Evolutionary conservation across 2,888 invertebrate species (phyloP).

Genomic region (Bombylius major): DNA sequence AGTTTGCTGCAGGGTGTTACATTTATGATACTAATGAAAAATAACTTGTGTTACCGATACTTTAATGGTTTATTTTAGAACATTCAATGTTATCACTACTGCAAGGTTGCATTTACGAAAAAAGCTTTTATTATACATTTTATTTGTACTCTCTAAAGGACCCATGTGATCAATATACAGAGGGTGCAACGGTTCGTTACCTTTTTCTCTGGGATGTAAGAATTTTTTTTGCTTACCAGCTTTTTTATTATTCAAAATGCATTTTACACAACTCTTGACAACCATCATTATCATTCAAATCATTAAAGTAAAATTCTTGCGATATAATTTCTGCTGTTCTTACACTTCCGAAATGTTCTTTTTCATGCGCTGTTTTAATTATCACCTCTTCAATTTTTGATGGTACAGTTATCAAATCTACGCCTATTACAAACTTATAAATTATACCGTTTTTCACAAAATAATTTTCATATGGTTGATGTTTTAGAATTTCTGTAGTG

Average conservation of each 20-base stretch:
- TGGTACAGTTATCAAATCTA: conserved; percentile 1
- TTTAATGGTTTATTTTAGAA: too few species aligned
- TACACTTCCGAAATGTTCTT: conserved; percentile 5
- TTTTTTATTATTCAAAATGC: conserved; percentile 1
- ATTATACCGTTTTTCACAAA: background rate
- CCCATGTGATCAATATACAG: too few species aligned
- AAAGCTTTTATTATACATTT: too few species aligned
- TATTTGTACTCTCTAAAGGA: too few species aligned
- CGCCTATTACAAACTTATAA: background rate
- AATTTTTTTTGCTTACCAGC: background rate
- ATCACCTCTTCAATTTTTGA: conserved; percentile 6
- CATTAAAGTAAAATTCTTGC: background rate
- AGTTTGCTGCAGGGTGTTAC: too few species aligned
- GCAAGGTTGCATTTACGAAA: too few species aligned
- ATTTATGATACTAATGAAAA: too few species aligned
- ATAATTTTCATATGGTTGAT: too few species aligned
- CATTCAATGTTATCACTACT: too few species aligned
- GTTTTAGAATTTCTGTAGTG: too few species aligned
- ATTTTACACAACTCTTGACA: background rate
- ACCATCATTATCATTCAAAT: background rate
- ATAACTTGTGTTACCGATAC: too few species aligned
- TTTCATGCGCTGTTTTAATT: conserved; percentile 5
- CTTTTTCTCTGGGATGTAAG: background rate
- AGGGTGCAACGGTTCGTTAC: too few species aligned
- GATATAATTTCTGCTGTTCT: background rate